These are phyloP conservation scores for Enteromius mattozi DNA, from an alignment of 2,797 vertebrate genomes.

Conservation along the genomic window DNA sequence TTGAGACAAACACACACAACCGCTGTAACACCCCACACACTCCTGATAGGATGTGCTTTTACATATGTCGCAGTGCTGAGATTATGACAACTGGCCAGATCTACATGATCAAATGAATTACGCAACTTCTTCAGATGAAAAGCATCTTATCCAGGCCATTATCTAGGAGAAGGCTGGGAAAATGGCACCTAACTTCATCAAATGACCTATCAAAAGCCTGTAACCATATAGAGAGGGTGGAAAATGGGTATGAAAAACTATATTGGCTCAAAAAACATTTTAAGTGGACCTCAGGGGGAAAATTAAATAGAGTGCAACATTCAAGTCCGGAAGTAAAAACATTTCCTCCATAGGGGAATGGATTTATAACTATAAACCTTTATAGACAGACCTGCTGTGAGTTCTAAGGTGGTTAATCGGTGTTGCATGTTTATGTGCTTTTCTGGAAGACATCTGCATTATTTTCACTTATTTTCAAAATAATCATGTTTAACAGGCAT, in stretches of 20 bases:
- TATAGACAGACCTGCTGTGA: neutral
- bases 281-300: neutral
- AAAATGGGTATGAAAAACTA: neutral
- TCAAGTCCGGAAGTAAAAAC: neutral
- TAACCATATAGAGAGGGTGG: neutral
- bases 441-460: neutral
- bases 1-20: slow-evolving; percentile 31
- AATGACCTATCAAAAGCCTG: slow-evolving; percentile 5
- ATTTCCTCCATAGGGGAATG: neutral
- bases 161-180: neutral
- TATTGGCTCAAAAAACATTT: slow-evolving; percentile 10
- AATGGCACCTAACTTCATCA: slow-evolving; percentile 6
- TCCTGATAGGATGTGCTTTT: slow-evolving; percentile 15
- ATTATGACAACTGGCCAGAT: slow-evolving; percentile 9
- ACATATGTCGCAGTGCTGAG: neutral
- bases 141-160: slow-evolving; percentile 6
- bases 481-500: neutral
- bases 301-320: neutral
- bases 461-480: neutral
- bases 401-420: neutral
- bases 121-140: neutral
- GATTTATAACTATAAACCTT: neutral
- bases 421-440: neutral
- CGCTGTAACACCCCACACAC: neutral
- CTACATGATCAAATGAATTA: slow-evolving; percentile 20